phyloP scores from a whole-genome alignment of 1,140 invertebrate species.

The Theocolax elegans region DNA sequence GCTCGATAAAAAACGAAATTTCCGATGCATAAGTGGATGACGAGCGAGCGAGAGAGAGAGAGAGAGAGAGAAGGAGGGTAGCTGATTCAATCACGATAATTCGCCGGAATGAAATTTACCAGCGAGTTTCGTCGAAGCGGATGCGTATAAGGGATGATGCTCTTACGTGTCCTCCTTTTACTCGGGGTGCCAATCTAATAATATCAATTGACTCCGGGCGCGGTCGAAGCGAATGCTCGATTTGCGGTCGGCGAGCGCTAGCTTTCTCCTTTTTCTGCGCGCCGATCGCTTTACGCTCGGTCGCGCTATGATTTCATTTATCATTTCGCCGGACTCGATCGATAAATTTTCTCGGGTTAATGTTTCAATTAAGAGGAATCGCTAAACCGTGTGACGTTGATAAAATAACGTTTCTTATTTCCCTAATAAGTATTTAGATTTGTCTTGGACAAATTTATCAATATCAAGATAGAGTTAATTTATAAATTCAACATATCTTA shows the following conservation, averaged over 20 bases:
- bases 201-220: slow-evolving; percentile 64
- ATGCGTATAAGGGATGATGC: slow-evolving; percentile 2
- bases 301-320: slow-evolving; percentile 24
- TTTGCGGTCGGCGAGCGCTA: slow-evolving; percentile 49
- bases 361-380: slow-evolving; percentile 25
- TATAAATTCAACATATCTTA: too few relatives aligned
- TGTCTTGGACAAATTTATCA: too few relatives aligned
- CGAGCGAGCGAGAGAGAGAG: slow-evolving; percentile 36
- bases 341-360: slow-evolving; percentile 29
- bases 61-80: slow-evolving; percentile 46
- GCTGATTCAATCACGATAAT: slow-evolving; percentile 69
- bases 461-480: too few relatives aligned
- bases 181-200: slow-evolving; percentile 66
- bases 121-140: slow-evolving; percentile 49
- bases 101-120: slow-evolving; percentile 67
- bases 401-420: too few relatives aligned
- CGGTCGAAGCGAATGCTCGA: slow-evolving; percentile 59
- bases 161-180: slow-evolving; percentile 10
- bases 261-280: background rate
- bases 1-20: slow-evolving; percentile 33
- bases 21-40: slow-evolving; percentile 23
- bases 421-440: too few relatives aligned
- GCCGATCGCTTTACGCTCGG: slow-evolving; percentile 7
- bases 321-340: slow-evolving; percentile 29
- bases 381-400: too few relatives aligned